phyloP scores from a whole-genome alignment of 2,888 invertebrate genomes.

The Conchocele bisecta region DNA sequence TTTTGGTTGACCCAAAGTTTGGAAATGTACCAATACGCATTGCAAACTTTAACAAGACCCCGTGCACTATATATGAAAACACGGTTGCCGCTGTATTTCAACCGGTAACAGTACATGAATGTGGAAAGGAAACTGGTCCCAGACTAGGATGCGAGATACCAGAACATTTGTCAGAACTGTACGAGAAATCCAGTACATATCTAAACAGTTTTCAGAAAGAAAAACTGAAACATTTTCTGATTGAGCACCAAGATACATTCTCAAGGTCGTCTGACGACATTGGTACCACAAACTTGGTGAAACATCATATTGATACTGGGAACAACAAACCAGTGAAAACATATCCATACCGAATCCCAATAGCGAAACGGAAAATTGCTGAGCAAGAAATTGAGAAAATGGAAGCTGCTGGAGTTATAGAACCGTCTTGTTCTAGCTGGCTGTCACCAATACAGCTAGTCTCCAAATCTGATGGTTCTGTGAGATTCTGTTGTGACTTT shows the following conservation, averaged over 20 bases:
- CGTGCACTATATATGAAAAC: neutral
- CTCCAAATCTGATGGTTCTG: constrained; percentile 40
- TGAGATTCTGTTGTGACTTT: constrained; percentile 53
- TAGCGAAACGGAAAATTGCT: constrained; percentile 34
- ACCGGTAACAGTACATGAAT: neutral
- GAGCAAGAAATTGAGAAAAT: constrained; percentile 42
- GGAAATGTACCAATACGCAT: constrained; percentile 10
- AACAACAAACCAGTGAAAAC: constrained; percentile 35
- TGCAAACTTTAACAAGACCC: constrained; percentile 24
- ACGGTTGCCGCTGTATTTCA: constrained; percentile 7
- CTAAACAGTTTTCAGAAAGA: no score
- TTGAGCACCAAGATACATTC: constrained; percentile 26
- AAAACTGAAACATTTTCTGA: constrained; percentile 16
- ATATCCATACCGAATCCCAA: constrained; percentile 37
- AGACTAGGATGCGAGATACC: no score
- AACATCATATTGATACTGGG: constrained; percentile 40
- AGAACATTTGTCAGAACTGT: no score
- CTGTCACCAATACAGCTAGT: constrained; percentile 49
- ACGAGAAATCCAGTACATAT: no score
- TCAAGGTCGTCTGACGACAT: constrained; percentile 25
- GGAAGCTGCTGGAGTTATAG: constrained; percentile 27
- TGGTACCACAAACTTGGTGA: constrained; percentile 20
- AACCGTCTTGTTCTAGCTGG: no score
- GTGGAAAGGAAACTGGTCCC: no score
- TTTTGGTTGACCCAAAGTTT: constrained; percentile 15